Base-by-base conservation (phyloP, 2,113 vertebrate species). In the Rhea americana region DNA sequence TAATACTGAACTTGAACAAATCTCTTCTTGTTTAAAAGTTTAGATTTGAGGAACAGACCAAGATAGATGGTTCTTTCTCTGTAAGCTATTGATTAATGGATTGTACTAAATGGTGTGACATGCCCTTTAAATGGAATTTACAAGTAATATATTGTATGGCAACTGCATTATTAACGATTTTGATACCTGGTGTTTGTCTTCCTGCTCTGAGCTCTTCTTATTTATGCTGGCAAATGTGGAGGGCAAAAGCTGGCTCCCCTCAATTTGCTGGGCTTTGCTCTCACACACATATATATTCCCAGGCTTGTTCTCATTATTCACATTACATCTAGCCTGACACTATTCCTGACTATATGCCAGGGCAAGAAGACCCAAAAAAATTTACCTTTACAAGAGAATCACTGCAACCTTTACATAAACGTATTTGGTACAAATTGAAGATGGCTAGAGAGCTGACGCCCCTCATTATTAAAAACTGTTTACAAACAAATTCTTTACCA, bases 91-190 rank as follows among this genome's bases (percentile, higher is more conserved):
- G 93, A 93, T 96, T 94, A 95, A 95, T 94, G 91, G 93, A 93
- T 86, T 95, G 63, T 58, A 92, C 71, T 96, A 94, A 96, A 87
- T 94, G 41, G 82, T 83, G 63, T 94, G 94, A 91, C 76, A 93
- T 91, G 80, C 76, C 85, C 82, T 93, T 97, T 96, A 96, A 94
- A 82, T 92, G 59, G 76, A 97, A 95, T 96, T 96, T 95, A 94
- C 79, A 87, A 95, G 87, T 95, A 97, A 96, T 94, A 91, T 85
- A 82, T 93, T 2, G 66, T 76, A 89, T 68, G 75, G 53, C 35
- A 67, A 74, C 74, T 89, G 79, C 94, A 92, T 94, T 96, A 93
- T 78, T 96, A 94, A 96, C 91, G 87, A 77, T 94, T 97, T 97
- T 95, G 71, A 94, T 74, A 91, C 48, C 58, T 87, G 28, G 26